Evolutionary conservation across 2,113 vertebrate genomes (phyloP).

Genomic region (Atractosteus spatula): DNA sequence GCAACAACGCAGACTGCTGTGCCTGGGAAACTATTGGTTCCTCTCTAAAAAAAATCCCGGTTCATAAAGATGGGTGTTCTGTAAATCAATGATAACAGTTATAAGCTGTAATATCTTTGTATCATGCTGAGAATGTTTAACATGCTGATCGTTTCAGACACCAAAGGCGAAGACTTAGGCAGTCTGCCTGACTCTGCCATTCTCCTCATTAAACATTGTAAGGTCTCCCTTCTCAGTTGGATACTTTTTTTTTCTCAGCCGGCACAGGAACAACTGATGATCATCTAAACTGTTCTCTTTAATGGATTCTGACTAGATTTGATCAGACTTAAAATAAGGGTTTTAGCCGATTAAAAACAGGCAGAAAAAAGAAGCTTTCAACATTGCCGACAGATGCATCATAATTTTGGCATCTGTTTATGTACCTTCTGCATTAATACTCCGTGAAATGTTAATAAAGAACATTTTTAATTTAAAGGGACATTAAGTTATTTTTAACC

Average conservation of each 20-base stretch:
- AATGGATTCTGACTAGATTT: slow-evolving; percentile 30
- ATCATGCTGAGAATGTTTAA: slow-evolving; percentile 83
- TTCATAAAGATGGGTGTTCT: slow-evolving; percentile 56
- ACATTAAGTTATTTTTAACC: too few species aligned
- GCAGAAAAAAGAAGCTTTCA: neutral
- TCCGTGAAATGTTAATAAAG: too few species aligned
- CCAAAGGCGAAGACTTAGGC: slow-evolving; percentile 65
- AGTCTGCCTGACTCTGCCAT: slow-evolving; percentile 67
- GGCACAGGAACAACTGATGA: slow-evolving; percentile 36
- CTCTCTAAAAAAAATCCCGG: slow-evolving; percentile 39
- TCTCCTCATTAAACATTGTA: slow-evolving; percentile 76
- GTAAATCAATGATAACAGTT: slow-evolving; percentile 73
- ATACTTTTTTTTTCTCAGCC: slow-evolving; percentile 49
- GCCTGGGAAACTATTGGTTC: slow-evolving; percentile 38
- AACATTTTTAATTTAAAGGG: neutral
- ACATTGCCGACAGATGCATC: slow-evolving; percentile 4
- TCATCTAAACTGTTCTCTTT: slow-evolving; percentile 39
- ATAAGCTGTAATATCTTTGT: slow-evolving; percentile 70
- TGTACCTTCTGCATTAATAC: neutral
- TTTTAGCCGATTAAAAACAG: slow-evolving; percentile 2
- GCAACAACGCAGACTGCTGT: slow-evolving; percentile 22
- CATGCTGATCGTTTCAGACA: slow-evolving; percentile 71
- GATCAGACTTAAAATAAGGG: slow-evolving; percentile 30
- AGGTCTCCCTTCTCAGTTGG: slow-evolving; percentile 67
- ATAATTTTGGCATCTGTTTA: neutral